Conservation (phyloP, 2,888 invertebrate genomes). For the Oscheius onirici region DNA sequence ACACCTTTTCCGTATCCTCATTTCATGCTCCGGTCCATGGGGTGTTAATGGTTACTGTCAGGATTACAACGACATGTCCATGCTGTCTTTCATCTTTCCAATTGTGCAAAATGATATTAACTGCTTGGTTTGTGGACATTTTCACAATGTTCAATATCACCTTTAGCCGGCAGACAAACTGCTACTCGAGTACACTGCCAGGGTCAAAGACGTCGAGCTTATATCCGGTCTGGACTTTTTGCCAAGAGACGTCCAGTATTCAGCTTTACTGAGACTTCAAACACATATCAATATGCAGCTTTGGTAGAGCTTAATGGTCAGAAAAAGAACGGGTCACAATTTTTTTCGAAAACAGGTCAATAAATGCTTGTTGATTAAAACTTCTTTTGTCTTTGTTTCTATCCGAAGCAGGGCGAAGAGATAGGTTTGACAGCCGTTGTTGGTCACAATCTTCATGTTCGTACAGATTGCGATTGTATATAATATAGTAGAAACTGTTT, state of each 20-base stretch:
- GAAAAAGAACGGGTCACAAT: too few species aligned
- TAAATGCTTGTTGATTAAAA: neutral
- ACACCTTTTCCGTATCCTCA: conserved; percentile 29
- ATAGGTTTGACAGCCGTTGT: too few species aligned
- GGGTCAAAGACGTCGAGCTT: conserved; percentile 27
- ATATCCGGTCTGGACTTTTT: conserved; percentile 14
- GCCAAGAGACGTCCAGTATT: neutral
- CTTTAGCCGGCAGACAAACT: conserved; percentile 24
- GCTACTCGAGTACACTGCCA: conserved; percentile 29
- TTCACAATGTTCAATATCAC: neutral
- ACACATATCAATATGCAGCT: conserved; percentile 28
- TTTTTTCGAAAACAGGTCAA: conserved; percentile 5
- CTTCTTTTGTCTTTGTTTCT: too few species aligned
- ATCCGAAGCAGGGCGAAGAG: too few species aligned
- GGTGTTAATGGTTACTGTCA: conserved; percentile 22
- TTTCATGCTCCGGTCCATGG: conserved; percentile 1
- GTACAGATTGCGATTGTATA: too few species aligned
- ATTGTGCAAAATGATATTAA: conserved; percentile 26
- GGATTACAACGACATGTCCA: conserved; percentile 10
- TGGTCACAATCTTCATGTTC: too few species aligned
- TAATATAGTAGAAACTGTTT: too few species aligned
- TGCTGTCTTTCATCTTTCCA: conserved; percentile 31
- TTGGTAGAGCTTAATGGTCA: conserved; percentile 1
- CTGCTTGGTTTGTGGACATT: conserved; percentile 19
- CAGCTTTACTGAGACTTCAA: neutral